phyloP scores from a whole-genome alignment of 2,113 vertebrate genomes.

The Chelonoidis abingdonii region DNA sequence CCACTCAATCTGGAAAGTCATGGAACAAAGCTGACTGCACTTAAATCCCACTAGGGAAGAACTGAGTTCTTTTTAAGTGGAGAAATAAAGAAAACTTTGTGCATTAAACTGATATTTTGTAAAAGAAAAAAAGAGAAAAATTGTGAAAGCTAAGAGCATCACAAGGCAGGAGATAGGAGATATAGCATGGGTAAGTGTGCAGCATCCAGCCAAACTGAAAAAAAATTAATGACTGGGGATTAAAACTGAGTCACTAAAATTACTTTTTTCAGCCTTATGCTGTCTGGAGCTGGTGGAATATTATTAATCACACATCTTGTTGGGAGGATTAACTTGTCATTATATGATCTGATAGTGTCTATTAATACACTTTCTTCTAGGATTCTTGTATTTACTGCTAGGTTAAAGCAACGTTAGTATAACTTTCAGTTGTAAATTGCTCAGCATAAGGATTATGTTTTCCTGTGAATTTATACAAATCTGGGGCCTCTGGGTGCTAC shows the following conservation, averaged over 20 bases:
- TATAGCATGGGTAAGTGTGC: not conserved
- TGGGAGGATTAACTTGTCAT: not conserved
- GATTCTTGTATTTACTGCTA: not conserved
- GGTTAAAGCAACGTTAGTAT: not conserved
- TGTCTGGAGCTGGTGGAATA: not conserved
- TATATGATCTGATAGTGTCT: not conserved
- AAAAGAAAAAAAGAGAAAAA: not conserved
- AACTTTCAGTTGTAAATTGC: not conserved
- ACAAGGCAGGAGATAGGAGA: not conserved
- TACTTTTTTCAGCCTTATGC: not conserved
- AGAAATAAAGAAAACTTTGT: not conserved
- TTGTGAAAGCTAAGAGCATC: not conserved
- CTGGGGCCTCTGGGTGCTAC: not conserved
- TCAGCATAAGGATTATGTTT: not conserved
- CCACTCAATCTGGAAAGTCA: accelerated
- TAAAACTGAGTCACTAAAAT: not conserved
- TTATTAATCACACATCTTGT: not conserved
- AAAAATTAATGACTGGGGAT: not conserved
- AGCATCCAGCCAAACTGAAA: not conserved
- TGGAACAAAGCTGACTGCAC: accelerated
- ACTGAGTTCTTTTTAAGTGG: not conserved
- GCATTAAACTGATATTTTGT: not conserved
- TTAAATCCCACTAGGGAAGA: accelerated
- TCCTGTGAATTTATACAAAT: not conserved
- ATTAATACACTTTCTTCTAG: not conserved